A percentile compares a stretch with the other conserved stretches of the same genome.
Conservation (phyloP, 2,797 vertebrate genomes). For the Sphenodon punctatus region DNA sequence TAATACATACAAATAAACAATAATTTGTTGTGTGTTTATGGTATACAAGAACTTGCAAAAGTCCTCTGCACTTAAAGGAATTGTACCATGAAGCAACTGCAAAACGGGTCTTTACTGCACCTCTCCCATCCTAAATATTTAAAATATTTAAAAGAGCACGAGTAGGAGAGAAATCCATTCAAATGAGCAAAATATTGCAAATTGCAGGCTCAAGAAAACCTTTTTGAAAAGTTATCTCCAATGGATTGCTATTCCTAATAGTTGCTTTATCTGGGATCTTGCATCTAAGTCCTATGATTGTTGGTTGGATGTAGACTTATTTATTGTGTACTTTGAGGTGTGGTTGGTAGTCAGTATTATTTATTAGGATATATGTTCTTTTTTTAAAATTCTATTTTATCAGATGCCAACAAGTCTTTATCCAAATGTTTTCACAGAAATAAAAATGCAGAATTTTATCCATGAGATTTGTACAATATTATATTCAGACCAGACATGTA, state of each 20-base stretch:
- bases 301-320: background rate
- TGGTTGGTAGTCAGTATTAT: background rate
- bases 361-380: background rate
- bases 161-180: background rate
- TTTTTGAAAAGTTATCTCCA: background rate
- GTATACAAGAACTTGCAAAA: background rate
- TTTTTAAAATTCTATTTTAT: background rate
- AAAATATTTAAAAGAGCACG: fast-evolving
- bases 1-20: background rate
- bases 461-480: background rate
- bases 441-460: background rate
- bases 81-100: background rate
- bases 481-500: background rate
- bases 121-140: too few relatives aligned
- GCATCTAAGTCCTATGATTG: background rate
- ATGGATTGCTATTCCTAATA: background rate
- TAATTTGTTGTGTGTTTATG: background rate
- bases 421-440: slow-evolving; percentile 14
- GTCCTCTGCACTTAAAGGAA: background rate
- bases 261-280: background rate
- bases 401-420: slow-evolving; percentile 22
- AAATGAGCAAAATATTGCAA: fast-evolving
- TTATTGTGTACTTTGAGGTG: slow-evolving; percentile 22
- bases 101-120: background rate
- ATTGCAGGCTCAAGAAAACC: background rate